Conservation (phyloP, 2,113 vertebrate genomes). For the Mastomys natalensis region DNA sequence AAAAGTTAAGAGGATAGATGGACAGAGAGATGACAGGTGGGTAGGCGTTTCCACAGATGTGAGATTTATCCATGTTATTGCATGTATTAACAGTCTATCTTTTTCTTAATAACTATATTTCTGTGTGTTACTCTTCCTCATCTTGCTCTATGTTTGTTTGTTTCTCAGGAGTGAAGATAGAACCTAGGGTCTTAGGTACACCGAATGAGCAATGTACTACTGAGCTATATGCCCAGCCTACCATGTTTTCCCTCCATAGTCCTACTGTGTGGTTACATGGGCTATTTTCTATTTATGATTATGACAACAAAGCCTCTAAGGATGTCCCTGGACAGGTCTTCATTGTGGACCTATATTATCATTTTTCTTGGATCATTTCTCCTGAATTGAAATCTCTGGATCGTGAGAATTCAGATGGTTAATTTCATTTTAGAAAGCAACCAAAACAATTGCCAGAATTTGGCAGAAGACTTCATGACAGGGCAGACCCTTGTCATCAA, state of each 20-base stretch:
- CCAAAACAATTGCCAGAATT: background rate
- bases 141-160: background rate
- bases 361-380: slow-evolving; percentile 32
- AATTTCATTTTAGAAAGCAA: background rate
- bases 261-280: background rate
- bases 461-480: background rate
- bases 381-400: slow-evolving; percentile 9
- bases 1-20: background rate
- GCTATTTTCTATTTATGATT: background rate
- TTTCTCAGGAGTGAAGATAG: background rate
- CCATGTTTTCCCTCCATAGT: background rate
- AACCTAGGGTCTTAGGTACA: background rate
- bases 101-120: slow-evolving; percentile 28
- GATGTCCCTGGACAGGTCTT: background rate
- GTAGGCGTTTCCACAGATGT: background rate
- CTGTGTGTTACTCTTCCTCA: background rate
- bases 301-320: background rate
- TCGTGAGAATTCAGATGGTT: slow-evolving; percentile 7
- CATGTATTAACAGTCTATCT: background rate
- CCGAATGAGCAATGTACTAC: too few species aligned
- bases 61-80: background rate
- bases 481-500: background rate
- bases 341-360: background rate
- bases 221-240: background rate
- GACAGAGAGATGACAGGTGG: too few species aligned